phyloP scores from a whole-genome alignment of 2,797 vertebrate genomes.

The Psittacula derbiana region DNA sequence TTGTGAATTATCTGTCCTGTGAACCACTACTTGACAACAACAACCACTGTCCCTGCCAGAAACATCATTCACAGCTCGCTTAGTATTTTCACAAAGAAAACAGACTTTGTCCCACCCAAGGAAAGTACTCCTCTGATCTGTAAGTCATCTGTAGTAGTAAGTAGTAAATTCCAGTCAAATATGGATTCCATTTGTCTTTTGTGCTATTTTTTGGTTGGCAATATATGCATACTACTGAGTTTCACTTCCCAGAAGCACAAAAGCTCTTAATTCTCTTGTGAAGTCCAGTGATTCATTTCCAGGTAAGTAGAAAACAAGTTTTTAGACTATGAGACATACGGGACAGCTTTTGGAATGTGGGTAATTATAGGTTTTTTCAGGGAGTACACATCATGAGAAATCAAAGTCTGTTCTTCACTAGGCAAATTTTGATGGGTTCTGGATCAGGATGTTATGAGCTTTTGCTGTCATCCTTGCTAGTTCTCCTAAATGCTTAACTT shows the following conservation, averaged over 20 bases:
- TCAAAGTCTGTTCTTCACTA: not conserved
- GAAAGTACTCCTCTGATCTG: not conserved
- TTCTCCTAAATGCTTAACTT: not conserved
- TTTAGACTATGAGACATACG: not conserved
- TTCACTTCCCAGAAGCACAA: conserved; percentile 10
- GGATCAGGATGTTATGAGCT: not conserved
- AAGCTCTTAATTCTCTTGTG: not conserved
- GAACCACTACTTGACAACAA: not conserved
- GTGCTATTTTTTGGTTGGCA: not conserved
- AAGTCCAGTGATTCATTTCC: conserved; percentile 9
- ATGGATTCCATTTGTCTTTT: not conserved
- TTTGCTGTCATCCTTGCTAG: not conserved
- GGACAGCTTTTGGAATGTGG: not conserved
- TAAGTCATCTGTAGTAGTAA: not conserved
- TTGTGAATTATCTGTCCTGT: not conserved
- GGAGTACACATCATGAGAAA: not conserved
- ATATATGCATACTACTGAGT: not conserved
- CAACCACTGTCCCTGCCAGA: not conserved
- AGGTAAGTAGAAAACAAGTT: conserved; percentile 13
- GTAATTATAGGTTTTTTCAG: not conserved
- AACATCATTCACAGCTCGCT: not conserved
- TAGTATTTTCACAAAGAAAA: not conserved
- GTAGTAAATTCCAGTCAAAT: not conserved
- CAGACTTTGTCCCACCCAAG: not conserved
- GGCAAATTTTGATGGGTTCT: not conserved